Evolutionary conservation across 1,140 invertebrate genomes (phyloP), one percentile per base, ranked within the genome.

Genomic region (Trachelipus rathkii): DNA sequence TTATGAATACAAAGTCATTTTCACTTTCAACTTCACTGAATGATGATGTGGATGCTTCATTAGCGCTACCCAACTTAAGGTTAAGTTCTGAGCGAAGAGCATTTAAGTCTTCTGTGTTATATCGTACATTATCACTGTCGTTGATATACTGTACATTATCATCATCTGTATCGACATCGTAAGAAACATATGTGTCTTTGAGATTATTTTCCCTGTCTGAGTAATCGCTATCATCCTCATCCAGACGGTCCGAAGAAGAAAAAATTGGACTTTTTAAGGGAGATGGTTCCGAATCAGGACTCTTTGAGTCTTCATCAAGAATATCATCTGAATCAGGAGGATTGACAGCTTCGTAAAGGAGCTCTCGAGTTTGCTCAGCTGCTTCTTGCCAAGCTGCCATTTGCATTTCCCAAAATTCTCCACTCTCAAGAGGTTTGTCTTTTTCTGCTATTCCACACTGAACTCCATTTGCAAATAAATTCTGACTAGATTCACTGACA

Each of bases 321-420:
- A 44, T n/a, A 10, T 44, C 43, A 8, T 68, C 23, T 13, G 23
- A 50, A 75, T 75, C 73, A 44, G 50, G 45, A 1, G 50, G 15
- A 6, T 60, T 66, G 11, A 60, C 19, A 8, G 73, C 73, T 75
- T 75, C 33, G n/a, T 68, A 24, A 8, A 75, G 60, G 46, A 75
- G 45, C 73, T 68, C 44, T 66, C 73, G 50, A 1, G 73, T 75
- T 44, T 75, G 53, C 19, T 75, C 60, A 9, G 73, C 73, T 10
- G 73, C 73, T 19, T 24, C 53, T 67, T 75, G 46, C 73, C 73
- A 75, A 43, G 73, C 73, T 13, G 73, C 66, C 73, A 75, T 75
- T 67, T 75, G 73, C 53, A 45, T 33, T n/a, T 75, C 60, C 73
- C 73, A 75, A 23, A 75, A 75, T 43, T 75, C 66, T 0, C 73